A percentile compares a stretch with the other conserved stretches of the same genome.
Evolutionary conservation across 2,797 vertebrate species (phyloP).

Genomic region (Tragopan temminckii): DNA sequence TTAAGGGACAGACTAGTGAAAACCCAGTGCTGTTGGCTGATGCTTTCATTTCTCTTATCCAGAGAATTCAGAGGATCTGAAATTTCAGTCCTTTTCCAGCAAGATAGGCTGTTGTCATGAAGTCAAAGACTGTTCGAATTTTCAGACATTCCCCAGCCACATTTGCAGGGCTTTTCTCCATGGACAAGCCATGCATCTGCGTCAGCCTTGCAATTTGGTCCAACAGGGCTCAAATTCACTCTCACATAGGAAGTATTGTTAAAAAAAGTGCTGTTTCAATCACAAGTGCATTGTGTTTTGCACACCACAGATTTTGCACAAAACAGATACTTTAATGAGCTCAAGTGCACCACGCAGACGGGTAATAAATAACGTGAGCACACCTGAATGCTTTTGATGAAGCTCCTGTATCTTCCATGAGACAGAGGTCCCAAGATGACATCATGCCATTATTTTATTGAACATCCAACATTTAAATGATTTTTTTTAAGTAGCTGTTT

Average conservation of each 20-base stretch:
- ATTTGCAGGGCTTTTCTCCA: not conserved
- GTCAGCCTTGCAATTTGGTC: not conserved
- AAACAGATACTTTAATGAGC: not conserved
- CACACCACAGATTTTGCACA: not conserved
- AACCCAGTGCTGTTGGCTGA: not conserved
- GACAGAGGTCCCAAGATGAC: not conserved
- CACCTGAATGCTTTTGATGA: not conserved
- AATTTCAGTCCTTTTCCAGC: not conserved
- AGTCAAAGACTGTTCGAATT: not conserved
- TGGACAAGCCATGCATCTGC: not conserved
- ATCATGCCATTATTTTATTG: not conserved
- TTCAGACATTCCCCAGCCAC: not conserved
- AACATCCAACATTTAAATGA: not conserved
- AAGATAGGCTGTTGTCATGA: not conserved
- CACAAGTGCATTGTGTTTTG: not conserved
- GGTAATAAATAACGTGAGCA: not conserved
- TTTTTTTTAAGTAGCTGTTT: not conserved
- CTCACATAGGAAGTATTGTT: not conserved
- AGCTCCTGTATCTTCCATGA: not conserved
- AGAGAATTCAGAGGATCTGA: not conserved
- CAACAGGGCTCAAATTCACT: not conserved
- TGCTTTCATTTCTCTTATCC: not conserved
- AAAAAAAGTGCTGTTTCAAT: not conserved
- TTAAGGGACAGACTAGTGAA: not conserved
- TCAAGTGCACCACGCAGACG: not conserved